These are phyloP conservation scores for Neuroscelio doddi DNA, from an alignment of 2,888 invertebrate genomes.

Conservation along the genomic window DNA sequence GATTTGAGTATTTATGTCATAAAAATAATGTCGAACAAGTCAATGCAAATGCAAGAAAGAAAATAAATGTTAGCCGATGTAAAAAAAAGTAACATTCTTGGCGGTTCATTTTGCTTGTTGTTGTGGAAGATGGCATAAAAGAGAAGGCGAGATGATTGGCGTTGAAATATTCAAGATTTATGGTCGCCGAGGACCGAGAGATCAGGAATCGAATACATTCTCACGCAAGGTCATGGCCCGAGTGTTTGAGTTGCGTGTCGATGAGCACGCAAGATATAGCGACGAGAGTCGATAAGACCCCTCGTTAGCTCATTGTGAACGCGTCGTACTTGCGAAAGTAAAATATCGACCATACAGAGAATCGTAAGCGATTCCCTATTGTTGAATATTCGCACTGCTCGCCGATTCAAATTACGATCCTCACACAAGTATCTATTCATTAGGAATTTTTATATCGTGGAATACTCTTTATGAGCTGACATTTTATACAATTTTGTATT, in stretches of 20 bases:
- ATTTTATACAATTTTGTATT: too few relatives aligned
- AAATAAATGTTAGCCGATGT: not conserved
- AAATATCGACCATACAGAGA: constrained; percentile 26
- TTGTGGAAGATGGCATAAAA: constrained; percentile 32
- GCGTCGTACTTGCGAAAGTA: constrained; percentile 41
- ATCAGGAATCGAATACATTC: constrained; percentile 50
- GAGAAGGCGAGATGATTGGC: constrained; percentile 59
- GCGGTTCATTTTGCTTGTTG: constrained; percentile 32
- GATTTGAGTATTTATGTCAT: too few relatives aligned
- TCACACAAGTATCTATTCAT: not conserved
- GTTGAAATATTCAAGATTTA: constrained; percentile 61
- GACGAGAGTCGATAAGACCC: constrained; percentile 45
- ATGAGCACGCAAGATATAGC: constrained; percentile 44
- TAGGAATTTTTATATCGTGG: too few relatives aligned
- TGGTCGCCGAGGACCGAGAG: constrained; percentile 52
- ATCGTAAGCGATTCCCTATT: constrained; percentile 27
- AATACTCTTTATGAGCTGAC: too few relatives aligned
- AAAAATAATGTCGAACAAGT: too few relatives aligned
- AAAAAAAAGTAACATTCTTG: constrained; percentile 10
- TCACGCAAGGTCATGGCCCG: constrained; percentile 46
- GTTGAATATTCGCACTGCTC: constrained; percentile 30
- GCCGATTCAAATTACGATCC: constrained; percentile 8
- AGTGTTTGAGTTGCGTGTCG: constrained; percentile 44
- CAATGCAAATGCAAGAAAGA: not conserved
- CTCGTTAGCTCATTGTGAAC: constrained; percentile 49